Evolutionary conservation across 2,888 invertebrate genomes (phyloP).

Genomic region (Gymnosoma rotundatum): DNA sequence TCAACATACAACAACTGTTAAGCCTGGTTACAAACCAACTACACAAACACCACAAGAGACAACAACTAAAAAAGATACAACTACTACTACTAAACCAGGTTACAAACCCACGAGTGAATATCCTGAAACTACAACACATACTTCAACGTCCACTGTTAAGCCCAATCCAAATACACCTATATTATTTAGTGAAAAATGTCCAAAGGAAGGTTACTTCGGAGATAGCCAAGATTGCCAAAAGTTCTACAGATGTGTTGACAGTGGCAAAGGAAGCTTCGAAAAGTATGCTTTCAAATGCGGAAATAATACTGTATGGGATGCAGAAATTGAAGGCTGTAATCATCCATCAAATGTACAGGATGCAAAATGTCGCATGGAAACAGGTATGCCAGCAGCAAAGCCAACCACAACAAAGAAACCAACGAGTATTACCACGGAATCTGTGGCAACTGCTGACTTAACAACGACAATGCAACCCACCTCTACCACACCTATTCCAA

Average conservation of each 20-base stretch:
- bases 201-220: slow-evolving; percentile 80
- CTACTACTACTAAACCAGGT: slow-evolving; percentile 21
- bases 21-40: slow-evolving; percentile 40
- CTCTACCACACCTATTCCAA: slow-evolving; percentile 75
- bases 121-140: slow-evolving; percentile 41
- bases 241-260: slow-evolving; percentile 86
- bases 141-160: slow-evolving; percentile 70
- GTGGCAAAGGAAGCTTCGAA: slow-evolving; percentile 84
- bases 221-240: slow-evolving; percentile 84
- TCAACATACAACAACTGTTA: slow-evolving; percentile 21
- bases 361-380: slow-evolving; percentile 72
- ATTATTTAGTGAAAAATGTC: slow-evolving; percentile 77
- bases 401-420: slow-evolving; percentile 51
- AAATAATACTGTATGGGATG: slow-evolving; percentile 85
- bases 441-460: slow-evolving; percentile 58
- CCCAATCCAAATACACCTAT: slow-evolving; percentile 70
- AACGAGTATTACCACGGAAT: slow-evolving; percentile 57
- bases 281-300: slow-evolving; percentile 86
- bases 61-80: slow-evolving; percentile 36
- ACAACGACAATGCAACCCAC: slow-evolving; percentile 73
- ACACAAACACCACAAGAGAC: slow-evolving; percentile 37
- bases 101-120: slow-evolving; percentile 52
- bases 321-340: slow-evolving; percentile 77
- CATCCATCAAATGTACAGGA: slow-evolving; percentile 73
- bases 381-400: slow-evolving; percentile 36